Percentiles rank a stretch among this genome's conserved stretches.
Conservation (phyloP, 2,888 invertebrate genomes). For the Hirtodrosophila confusa region DNA sequence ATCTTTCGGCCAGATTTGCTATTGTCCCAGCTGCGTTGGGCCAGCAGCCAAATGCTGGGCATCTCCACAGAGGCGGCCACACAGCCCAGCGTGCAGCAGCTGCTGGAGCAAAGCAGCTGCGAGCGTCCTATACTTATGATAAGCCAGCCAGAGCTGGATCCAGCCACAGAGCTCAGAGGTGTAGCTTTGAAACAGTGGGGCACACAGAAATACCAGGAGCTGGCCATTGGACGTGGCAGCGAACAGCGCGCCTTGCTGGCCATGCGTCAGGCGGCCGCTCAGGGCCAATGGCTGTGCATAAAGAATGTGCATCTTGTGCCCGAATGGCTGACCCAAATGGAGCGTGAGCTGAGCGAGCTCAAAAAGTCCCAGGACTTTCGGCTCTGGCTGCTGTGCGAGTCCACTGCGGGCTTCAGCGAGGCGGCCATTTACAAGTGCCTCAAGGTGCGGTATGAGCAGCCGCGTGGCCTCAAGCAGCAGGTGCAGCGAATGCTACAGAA, state of each 20-base stretch:
- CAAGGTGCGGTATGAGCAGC: slow-evolving; percentile 92
- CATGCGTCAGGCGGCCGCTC: slow-evolving; percentile 86
- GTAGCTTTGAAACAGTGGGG: slow-evolving; percentile 86
- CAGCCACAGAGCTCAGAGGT: slow-evolving; percentile 91
- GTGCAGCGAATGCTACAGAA: slow-evolving; percentile 90
- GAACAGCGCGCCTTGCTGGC: slow-evolving; percentile 87
- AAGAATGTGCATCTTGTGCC: slow-evolving; percentile 92
- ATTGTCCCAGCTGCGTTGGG: slow-evolving; percentile 89
- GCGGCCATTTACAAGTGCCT: slow-evolving; percentile 91
- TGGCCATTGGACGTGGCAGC: slow-evolving; percentile 93
- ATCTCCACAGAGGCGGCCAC: slow-evolving; percentile 75
- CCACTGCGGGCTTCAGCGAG: slow-evolving; percentile 90
- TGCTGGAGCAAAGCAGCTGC: slow-evolving; percentile 80
- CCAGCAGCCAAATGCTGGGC: slow-evolving; percentile 86
- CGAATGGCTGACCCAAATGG: slow-evolving; percentile 88
- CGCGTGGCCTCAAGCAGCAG: slow-evolving; percentile 93
- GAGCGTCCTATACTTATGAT: slow-evolving; percentile 92
- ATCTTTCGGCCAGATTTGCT: slow-evolving; percentile 93
- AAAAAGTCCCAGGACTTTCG: slow-evolving; percentile 86
- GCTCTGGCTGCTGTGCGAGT: slow-evolving; percentile 95
- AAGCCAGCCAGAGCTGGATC: slow-evolving; percentile 95
- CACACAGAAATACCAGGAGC: slow-evolving; percentile 86
- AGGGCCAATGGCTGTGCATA: slow-evolving; percentile 91
- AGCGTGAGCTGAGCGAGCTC: slow-evolving; percentile 87
- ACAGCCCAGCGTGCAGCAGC: slow-evolving; percentile 81